These are phyloP conservation scores for Metallyticus violacea DNA, from an alignment of 2,888 invertebrate genomes.

Conservation along the genomic window DNA sequence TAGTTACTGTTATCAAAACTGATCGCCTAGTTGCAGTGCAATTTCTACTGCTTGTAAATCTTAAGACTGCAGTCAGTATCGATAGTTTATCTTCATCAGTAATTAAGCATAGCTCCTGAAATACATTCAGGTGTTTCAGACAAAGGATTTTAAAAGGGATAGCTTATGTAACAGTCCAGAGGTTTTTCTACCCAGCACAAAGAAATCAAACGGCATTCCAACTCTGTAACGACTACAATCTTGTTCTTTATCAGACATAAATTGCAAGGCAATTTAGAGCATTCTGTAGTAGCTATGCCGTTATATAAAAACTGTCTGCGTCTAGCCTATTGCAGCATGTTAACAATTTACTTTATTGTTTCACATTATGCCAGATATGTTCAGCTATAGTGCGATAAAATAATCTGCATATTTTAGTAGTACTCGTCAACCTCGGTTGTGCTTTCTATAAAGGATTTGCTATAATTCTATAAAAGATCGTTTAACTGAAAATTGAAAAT, in stretches of 20 bases:
- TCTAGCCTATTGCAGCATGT: not conserved
- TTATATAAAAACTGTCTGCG: not conserved
- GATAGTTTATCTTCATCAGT: not conserved
- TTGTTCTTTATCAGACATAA: not conserved
- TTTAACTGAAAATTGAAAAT: no score
- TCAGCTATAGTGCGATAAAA: no score
- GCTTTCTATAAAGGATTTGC: no score
- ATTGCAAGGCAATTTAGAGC: not conserved
- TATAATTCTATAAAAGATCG: no score
- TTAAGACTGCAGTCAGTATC: not conserved
- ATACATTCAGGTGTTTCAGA: not conserved
- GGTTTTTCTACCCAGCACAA: not conserved
- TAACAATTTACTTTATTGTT: not conserved
- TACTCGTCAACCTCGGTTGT: no score
- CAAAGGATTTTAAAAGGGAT: not conserved
- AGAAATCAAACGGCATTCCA: not conserved
- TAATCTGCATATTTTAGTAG: no score
- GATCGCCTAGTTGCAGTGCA: not conserved
- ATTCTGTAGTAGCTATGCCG: no score
- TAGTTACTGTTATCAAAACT: no score
- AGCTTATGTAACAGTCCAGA: not conserved
- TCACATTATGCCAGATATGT: no score
- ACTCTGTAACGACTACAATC: not conserved
- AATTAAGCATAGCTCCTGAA: not conserved
- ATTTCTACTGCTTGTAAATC: not conserved